Evolutionary conservation across 2,113 vertebrate genomes (phyloP).

Genomic region (Dipodomys spectabilis): DNA sequence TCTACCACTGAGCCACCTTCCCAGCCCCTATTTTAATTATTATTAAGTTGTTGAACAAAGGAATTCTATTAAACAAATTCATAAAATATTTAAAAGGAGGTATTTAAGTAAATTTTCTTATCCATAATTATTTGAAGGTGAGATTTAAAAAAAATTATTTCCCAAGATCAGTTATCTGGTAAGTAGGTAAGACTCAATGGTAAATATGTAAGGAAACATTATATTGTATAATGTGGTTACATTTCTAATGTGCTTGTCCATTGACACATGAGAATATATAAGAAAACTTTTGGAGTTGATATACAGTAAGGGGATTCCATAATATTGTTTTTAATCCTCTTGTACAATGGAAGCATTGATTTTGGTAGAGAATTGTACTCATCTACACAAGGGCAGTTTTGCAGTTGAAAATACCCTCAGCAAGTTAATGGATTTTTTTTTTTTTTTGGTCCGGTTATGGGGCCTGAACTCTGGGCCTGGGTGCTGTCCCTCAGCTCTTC

Average conservation of each 20-base stretch:
- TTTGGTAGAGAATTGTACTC: slow-evolving; percentile 47
- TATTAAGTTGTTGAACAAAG: no score
- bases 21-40: no score
- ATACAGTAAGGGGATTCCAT: slow-evolving; percentile 40
- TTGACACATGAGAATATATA: slow-evolving; percentile 4
- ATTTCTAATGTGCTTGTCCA: slow-evolving; percentile 33
- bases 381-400: slow-evolving; percentile 20
- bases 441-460: no score
- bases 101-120: slow-evolving; percentile 37
- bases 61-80: no score
- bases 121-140: slow-evolving; percentile 30
- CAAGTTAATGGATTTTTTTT: background rate
- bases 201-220: background rate
- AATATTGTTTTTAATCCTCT: background rate
- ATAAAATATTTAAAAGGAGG: background rate
- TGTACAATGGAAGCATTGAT: background rate
- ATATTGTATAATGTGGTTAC: background rate
- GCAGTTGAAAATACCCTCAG: background rate
- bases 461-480: no score
- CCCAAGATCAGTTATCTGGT: background rate
- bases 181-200: slow-evolving; percentile 7
- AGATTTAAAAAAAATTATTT: background rate
- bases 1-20: no score
- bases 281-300: background rate
- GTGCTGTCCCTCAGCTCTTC: no score